These are phyloP conservation scores for Mellilla xanthometata DNA, from an alignment of 2,888 invertebrate species.

Conservation along the genomic window DNA sequence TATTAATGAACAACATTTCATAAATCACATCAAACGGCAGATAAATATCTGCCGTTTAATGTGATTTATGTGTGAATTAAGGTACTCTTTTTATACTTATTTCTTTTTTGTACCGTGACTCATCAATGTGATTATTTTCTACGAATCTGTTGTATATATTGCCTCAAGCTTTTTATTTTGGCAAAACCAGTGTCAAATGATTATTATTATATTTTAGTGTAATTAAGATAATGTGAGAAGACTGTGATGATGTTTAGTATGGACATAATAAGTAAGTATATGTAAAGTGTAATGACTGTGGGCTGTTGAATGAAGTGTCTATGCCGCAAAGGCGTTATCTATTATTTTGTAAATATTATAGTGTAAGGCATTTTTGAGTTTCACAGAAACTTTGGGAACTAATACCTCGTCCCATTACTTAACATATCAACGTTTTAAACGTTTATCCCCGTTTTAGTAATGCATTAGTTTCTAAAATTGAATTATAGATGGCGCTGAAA, in stretches of 20 bases:
- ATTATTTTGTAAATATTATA: constrained; percentile 31
- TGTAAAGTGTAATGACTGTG: constrained; percentile 43
- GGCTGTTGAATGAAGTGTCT: constrained; percentile 29
- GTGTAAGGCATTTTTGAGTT: constrained; percentile 33
- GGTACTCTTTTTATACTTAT: background rate
- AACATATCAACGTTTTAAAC: constrained; percentile 59
- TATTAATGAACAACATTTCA: no score
- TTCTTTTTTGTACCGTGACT: constrained; percentile 7
- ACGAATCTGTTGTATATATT: constrained; percentile 27
- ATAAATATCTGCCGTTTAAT: no score
- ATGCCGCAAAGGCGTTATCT: constrained; percentile 15
- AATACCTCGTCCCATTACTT: constrained; percentile 40
- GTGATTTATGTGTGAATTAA: background rate
- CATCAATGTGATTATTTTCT: constrained; percentile 13
- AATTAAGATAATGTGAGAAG: constrained; percentile 71
- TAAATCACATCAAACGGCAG: no score
- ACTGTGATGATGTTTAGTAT: constrained; percentile 76
- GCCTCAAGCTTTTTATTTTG: constrained; percentile 25
- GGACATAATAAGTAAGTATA: constrained; percentile 50
- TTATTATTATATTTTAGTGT: constrained; percentile 44
- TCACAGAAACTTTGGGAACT: constrained; percentile 41
- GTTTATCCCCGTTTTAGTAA: constrained; percentile 31
- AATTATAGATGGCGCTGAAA: constrained; percentile 30
- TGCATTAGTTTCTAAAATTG: constrained; percentile 23
- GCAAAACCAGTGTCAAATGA: constrained; percentile 46